Percentiles rank a stretch among this genome's conserved stretches.
phyloP scores from a whole-genome alignment of 2,888 invertebrate genomes.

The Acanthoscelides obtectus region DNA sequence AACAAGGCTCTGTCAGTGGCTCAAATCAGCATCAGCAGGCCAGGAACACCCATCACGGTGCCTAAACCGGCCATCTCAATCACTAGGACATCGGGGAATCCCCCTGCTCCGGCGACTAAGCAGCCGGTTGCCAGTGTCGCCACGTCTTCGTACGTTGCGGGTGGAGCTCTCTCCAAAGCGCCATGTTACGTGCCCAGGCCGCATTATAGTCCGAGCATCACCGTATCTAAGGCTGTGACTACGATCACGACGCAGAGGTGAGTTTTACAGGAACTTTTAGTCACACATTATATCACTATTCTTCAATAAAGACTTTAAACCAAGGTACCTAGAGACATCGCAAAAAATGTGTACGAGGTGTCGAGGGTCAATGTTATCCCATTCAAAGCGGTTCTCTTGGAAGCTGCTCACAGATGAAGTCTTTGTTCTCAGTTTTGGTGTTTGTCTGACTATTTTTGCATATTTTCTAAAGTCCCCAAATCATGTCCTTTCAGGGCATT shows the following conservation, averaged over 20 bases:
- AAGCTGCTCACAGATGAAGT: too few species aligned
- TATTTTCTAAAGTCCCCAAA: too few species aligned
- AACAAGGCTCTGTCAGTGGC: background rate
- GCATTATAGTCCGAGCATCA: conserved; percentile 34
- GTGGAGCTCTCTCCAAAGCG: conserved; percentile 17
- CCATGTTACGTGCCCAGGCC: conserved; percentile 42
- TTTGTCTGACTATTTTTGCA: too few species aligned
- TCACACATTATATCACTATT: too few species aligned
- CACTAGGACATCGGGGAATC: conserved; percentile 7
- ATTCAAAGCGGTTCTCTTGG: too few species aligned
- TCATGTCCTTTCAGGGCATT: too few species aligned
- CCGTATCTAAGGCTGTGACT: conserved; percentile 35
- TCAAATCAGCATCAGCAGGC: conserved; percentile 4
- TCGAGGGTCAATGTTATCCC: too few species aligned
- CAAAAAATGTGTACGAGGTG: too few species aligned
- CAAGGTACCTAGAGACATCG: too few species aligned
- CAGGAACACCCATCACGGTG: conserved; percentile 15
- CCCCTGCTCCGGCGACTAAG: conserved; percentile 13
- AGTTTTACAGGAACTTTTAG: too few species aligned
- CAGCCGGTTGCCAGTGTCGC: background rate
- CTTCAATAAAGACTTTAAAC: too few species aligned
- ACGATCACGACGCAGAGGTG: conserved; percentile 10
- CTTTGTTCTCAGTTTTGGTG: too few species aligned
- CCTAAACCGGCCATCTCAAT: conserved; percentile 10
- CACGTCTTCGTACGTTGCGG: background rate